Percentiles rank a stretch among this genome's conserved stretches.
These are phyloP conservation scores for Leptogaster cylindrica DNA, from an alignment of 2,888 invertebrate species.

Conservation along the genomic window DNA sequence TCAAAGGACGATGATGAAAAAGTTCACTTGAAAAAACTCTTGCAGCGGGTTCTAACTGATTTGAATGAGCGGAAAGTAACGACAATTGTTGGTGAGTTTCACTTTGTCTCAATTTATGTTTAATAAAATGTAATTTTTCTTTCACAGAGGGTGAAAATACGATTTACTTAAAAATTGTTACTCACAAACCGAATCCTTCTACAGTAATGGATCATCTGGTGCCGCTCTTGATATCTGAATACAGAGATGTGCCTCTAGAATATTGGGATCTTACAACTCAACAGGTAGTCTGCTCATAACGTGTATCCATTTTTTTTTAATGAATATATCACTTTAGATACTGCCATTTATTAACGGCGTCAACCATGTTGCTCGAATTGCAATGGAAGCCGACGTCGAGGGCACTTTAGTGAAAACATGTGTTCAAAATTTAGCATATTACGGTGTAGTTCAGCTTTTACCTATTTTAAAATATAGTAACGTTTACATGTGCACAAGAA, in stretches of 20 bases:
- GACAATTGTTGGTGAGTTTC: slow-evolving; percentile 70
- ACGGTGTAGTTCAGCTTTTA: slow-evolving; percentile 74
- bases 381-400: slow-evolving; percentile 89
- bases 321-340: slow-evolving; percentile 54
- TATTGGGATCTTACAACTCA: slow-evolving; percentile 95
- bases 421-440: slow-evolving; percentile 88
- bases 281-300: slow-evolving; percentile 73
- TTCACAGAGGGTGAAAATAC: slow-evolving; percentile 81
- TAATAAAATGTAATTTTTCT: slow-evolving; percentile 14
- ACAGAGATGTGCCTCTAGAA: slow-evolving; percentile 70
- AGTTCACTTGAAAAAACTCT: slow-evolving; percentile 73
- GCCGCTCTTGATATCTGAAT: slow-evolving; percentile 76
- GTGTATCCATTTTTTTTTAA: too few species aligned
- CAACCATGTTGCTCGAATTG: slow-evolving; percentile 89
- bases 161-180: slow-evolving; percentile 87
- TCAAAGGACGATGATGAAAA: slow-evolving; percentile 73
- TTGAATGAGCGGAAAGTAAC: slow-evolving; percentile 81
- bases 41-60: slow-evolving; percentile 80
- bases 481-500: slow-evolving; percentile 81
- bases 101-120: slow-evolving; percentile 4
- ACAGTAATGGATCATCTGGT: slow-evolving; percentile 88
- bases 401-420: slow-evolving; percentile 93
- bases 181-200: slow-evolving; percentile 79
- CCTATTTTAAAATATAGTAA: slow-evolving; percentile 87
- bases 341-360: slow-evolving; percentile 90